Evolutionary conservation across 1,140 invertebrate genomes (phyloP).

Genomic region (Epicauta chinensis): DNA sequence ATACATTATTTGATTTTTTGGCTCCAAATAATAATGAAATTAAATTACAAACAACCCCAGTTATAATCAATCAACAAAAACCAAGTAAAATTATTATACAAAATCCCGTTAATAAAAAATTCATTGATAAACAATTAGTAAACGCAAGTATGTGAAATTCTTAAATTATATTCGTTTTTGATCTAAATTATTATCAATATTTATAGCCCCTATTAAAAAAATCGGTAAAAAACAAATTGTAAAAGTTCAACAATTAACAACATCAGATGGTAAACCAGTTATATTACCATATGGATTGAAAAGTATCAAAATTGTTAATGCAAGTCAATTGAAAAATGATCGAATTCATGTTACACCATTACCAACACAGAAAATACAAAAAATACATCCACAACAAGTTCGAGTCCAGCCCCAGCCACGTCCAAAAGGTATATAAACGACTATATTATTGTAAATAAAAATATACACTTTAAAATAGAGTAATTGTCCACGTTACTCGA

Average conservation of each 20-base stretch:
- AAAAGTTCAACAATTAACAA: slow-evolving; percentile 50
- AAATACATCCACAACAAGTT: slow-evolving; percentile 17
- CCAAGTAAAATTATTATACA: slow-evolving; percentile 33
- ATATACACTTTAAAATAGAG: too few species aligned
- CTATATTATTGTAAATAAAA: neutral
- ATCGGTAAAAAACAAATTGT: slow-evolving; percentile 41
- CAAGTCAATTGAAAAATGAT: slow-evolving; percentile 49
- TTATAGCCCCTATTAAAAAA: slow-evolving; percentile 29
- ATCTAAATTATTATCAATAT: neutral
- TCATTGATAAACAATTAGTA: slow-evolving; percentile 28
- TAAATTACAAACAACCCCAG: slow-evolving; percentile 13
- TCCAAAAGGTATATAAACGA: neutral
- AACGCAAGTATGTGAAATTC: slow-evolving; percentile 23
- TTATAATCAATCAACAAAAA: slow-evolving; percentile 17
- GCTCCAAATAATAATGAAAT: slow-evolving; percentile 18
- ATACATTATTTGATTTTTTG: slow-evolving; percentile 26
- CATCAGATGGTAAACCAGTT: slow-evolving; percentile 51
- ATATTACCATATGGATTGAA: slow-evolving; percentile 62
- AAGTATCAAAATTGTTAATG: slow-evolving; percentile 68
- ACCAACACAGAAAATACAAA: neutral
- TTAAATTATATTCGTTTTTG: neutral
- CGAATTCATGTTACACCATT: slow-evolving; percentile 49
- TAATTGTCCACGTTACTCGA: too few species aligned
- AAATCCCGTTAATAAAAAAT: slow-evolving; percentile 32
- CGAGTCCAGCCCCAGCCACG: slow-evolving; percentile 7